Evolutionary conservation across 2,113 vertebrate species (phyloP), one percentile per base, ranked within the genome.

Genomic region (Ammodytes dubius): DNA sequence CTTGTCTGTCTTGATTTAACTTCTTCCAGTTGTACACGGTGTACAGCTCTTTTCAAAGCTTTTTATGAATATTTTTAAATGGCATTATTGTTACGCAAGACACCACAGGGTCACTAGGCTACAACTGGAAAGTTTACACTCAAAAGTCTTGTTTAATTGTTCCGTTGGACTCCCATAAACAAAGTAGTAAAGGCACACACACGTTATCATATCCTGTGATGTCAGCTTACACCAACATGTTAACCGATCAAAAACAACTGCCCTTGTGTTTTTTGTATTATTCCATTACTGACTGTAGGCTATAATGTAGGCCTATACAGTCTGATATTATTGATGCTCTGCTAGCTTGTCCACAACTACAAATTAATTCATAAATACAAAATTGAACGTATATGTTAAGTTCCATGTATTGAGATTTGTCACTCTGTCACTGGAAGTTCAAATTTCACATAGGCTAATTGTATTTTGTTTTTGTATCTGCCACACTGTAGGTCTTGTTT

Each of bases 121-220:
- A 72, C 15, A 52, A 0, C 17, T 19, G 60, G 45, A 56, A 35
- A 15, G 47, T 59, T 37, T 11, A n/a, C 4, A 64, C 11, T 80
- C 19, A 27, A 39, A 45, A 52, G 39, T 68, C 39, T 73, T 42
- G 10, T 61, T 14, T 58, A 67, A 74, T 15, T 70, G 46, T 66
- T 59, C 0, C 19, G 5, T 4, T 61, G 12, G 5, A 47, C 4
- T 56, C n/a, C n/a, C n/a, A 56, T 80, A 65, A 80, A 70, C 17
- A 40, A 10, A 47, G 15, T 58, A 53, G 39, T 60, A 61, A 67
- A 63, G 1, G 4, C 1, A 46, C 35, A 47, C 12, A 9, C 3
- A 19, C 27, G 27, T 53, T 19, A 42, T 50, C 43, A 61, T 17
- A 45, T 71, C 46, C 46, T 63, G 53, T 52, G 43, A 69, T 4